phyloP scores from a whole-genome alignment of 2,113 vertebrate species.

The Genyomyrus donnyi region DNA sequence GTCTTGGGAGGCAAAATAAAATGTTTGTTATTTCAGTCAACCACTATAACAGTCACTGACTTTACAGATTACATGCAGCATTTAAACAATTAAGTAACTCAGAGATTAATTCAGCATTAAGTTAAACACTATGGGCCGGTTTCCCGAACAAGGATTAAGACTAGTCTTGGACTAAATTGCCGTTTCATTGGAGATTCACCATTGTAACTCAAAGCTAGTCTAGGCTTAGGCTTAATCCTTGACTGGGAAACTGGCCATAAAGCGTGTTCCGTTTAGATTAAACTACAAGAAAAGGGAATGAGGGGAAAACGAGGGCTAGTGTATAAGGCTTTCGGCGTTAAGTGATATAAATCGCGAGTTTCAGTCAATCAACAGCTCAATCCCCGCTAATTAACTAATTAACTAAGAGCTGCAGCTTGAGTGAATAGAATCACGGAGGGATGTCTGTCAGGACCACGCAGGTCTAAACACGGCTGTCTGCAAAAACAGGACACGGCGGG shows the following conservation, averaged over 20 bases:
- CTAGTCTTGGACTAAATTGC: no score
- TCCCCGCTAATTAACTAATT: background rate
- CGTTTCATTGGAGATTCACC: no score
- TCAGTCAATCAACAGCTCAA: background rate
- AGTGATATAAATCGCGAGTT: background rate
- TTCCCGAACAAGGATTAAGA: no score
- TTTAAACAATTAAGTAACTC: background rate
- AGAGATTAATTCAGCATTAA: background rate
- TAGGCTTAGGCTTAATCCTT: no score
- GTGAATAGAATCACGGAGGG: background rate
- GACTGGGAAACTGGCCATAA: no score
- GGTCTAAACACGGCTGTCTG: background rate
- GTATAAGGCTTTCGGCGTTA: background rate
- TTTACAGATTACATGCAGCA: background rate
- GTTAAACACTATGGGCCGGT: background rate
- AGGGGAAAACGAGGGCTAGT: background rate
- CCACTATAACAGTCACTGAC: background rate
- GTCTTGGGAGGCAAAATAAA: background rate
- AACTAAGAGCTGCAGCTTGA: background rate
- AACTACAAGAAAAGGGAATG: background rate
- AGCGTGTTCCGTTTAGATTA: background rate
- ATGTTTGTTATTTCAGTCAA: background rate
- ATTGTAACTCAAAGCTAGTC: no score
- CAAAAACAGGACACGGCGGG: background rate
- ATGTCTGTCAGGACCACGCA: background rate